A percentile compares a stretch with the other conserved stretches of the same genome.
phyloP scores from a whole-genome alignment of 2,797 vertebrate species.

The Muscicapa comitata region DNA sequence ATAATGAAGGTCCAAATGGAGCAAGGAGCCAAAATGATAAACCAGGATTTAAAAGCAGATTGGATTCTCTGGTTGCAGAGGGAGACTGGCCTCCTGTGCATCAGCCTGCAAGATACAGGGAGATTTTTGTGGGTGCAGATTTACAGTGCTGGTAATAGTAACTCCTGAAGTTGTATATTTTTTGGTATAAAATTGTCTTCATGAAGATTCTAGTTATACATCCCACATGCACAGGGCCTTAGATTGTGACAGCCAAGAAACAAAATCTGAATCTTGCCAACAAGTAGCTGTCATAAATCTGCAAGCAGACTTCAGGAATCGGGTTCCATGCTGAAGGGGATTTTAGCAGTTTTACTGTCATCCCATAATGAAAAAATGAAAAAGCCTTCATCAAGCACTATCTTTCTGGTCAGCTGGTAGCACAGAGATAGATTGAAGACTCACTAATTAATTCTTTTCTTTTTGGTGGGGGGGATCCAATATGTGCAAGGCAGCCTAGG shows the following conservation, averaged over 20 bases:
- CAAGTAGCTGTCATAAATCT: background rate
- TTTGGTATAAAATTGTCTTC: background rate
- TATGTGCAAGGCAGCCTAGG: background rate
- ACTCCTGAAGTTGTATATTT: background rate
- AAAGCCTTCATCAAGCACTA: background rate
- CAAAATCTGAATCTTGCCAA: background rate
- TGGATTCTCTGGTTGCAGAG: background rate
- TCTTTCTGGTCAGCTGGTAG: background rate
- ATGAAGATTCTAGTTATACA: background rate
- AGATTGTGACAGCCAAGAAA: background rate
- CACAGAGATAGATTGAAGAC: background rate
- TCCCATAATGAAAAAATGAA: background rate
- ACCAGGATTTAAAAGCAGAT: conserved; percentile 11
- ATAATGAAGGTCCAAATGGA: conserved; percentile 46
- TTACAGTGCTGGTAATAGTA: background rate
- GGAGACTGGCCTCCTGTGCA: background rate
- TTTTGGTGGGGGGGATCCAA: background rate
- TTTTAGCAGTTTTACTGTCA: background rate
- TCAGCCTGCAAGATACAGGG: background rate
- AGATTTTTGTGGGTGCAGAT: background rate
- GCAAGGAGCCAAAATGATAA: background rate
- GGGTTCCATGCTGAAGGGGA: background rate
- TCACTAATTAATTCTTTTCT: background rate
- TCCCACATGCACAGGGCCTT: background rate
- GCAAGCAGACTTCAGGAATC: background rate